These are phyloP conservation scores for Perca schrenkii DNA, from an alignment of 2,113 vertebrate species.

Conservation along the genomic window DNA sequence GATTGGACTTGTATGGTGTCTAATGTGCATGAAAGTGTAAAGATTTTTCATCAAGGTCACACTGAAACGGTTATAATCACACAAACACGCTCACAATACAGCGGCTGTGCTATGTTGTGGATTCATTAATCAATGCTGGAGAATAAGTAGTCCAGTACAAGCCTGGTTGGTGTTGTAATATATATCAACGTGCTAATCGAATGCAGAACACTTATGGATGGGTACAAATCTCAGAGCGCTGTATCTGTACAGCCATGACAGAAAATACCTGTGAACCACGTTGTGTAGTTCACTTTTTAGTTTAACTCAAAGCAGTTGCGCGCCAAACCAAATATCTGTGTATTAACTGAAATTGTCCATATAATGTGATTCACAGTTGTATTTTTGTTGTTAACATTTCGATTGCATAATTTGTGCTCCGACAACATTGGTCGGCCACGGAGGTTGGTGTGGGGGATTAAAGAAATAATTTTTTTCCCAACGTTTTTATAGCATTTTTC, in stretches of 20 bases:
- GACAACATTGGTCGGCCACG: no score
- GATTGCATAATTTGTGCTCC: no score
- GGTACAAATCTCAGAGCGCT: constrained; percentile 6
- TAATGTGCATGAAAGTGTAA: constrained; percentile 75
- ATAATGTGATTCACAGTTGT: no score
- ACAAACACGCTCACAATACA: constrained; percentile 57
- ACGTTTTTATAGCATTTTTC: no score
- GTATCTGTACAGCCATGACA: constrained; percentile 6
- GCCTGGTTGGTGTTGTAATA: constrained; percentile 37
- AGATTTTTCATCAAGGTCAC: constrained; percentile 75
- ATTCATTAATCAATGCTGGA: constrained; percentile 61
- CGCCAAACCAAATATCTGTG: no score
- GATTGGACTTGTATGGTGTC: constrained; percentile 64
- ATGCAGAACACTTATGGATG: constrained; percentile 7
- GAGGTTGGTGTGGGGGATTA: no score
- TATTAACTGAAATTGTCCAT: no score
- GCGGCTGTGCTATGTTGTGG: constrained; percentile 37
- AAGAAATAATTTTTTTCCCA: no score
- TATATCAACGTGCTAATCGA: constrained; percentile 46
- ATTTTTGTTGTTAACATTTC: no score
- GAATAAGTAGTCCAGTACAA: constrained; percentile 33
- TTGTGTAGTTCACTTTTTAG: background rate
- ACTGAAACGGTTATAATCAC: constrained; percentile 60
- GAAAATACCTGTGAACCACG: constrained; percentile 23
- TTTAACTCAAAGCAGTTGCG: background rate